phyloP scores from a whole-genome alignment of 2,113 vertebrate species.

The Speoplatyrhinus poulsoni region DNA sequence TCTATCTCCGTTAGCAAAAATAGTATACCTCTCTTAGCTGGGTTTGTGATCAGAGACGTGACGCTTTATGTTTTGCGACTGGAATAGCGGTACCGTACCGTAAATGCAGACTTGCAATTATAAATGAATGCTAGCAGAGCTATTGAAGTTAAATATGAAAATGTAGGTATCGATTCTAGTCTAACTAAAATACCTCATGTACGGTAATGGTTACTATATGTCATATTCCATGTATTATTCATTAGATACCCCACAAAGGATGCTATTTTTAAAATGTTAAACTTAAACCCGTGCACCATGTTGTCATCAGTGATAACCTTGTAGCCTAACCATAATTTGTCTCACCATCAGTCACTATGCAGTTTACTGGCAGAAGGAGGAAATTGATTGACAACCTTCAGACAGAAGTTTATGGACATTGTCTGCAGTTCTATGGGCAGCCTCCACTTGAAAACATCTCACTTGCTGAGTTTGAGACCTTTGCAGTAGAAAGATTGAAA shows the following conservation, averaged over 20 bases:
- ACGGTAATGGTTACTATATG: background rate
- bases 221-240: background rate
- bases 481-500: slow-evolving; percentile 89
- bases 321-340: background rate
- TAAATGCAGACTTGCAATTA: background rate
- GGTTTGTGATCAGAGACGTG: no score
- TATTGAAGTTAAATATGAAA: background rate
- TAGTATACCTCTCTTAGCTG: no score
- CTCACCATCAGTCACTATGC: slow-evolving; percentile 59
- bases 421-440: slow-evolving; percentile 88
- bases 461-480: slow-evolving; percentile 87
- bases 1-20: no score
- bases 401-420: slow-evolving; percentile 79
- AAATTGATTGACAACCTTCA: slow-evolving; percentile 59
- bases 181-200: background rate
- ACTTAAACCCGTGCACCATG: no score
- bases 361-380: slow-evolving; percentile 52
- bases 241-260: background rate
- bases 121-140: background rate
- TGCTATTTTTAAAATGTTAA: no score
- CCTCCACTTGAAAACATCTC: slow-evolving; percentile 89
- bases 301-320: no score
- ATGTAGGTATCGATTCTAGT: background rate
- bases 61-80: no score
- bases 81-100: no score